Evolutionary conservation across 2,797 vertebrate species (phyloP), one percentile per base, ranked within the genome.

Genomic region (Intellagama lesueurii): DNA sequence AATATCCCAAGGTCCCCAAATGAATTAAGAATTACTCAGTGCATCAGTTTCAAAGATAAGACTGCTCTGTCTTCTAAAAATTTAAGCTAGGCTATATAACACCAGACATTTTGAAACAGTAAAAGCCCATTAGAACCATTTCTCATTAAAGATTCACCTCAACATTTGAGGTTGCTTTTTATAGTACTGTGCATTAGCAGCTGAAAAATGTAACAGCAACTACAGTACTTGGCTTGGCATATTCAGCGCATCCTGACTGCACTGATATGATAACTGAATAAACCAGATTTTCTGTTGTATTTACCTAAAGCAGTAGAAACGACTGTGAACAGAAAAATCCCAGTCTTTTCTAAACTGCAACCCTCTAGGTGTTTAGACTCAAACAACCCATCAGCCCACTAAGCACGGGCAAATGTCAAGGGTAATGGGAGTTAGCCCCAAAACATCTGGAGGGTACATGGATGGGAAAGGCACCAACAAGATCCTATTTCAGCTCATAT

Each of bases 91-190:
- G 19, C 16, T 69, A 76, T 9, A n/a, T 69, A 56, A 69, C 14
- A 2, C 60, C 68, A 86, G 90, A 24, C 24, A 22, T 17, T 78
- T 56, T 72, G 72, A 85, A 81, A 85, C 11, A 81, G 28, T 69
- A 47, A 88, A 78, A 77, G 19, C 77, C n/a, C 19, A 4, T 24
- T 40, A 35, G 56, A 88, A 90, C 40, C 60, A 47, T 35, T 79
- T 78, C 66, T 56, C 86, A 85, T 88, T 86, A 91, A 91, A 91
- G 56, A 70, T 86, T 78, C 77, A 91, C 49, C 47, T 88, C 73
- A 47, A 47, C 60, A n/a, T 19, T n/a, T 68, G 26, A 76, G 35
- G 26, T 19, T 56, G 56, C 66, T 66, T 88, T 91, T 91, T 86
- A 83, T 49, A 91, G 79, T 83, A 60, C 80, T 47, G 56, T 19